A percentile compares a stretch with the other conserved stretches of the same genome.
Conservation (phyloP, 2,888 invertebrate genomes). For the Drosophila pseudotakahashii region DNA sequence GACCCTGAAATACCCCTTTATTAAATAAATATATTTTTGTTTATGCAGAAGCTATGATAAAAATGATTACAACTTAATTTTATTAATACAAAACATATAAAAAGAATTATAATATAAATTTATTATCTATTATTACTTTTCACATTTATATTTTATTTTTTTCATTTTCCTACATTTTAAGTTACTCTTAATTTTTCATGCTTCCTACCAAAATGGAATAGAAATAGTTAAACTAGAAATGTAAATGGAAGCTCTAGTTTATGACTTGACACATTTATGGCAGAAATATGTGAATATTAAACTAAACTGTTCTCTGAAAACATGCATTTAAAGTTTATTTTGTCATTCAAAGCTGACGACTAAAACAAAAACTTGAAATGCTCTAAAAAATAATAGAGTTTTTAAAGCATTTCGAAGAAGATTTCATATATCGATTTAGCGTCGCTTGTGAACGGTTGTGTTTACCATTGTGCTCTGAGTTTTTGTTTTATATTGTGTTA, state of each 20-base stretch:
- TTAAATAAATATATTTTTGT: background rate
- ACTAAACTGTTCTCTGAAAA: conserved; percentile 6
- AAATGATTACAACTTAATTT: no score
- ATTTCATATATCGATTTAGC: no score
- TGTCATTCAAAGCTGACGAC: background rate
- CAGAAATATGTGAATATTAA: conserved; percentile 27
- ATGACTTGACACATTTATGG: conserved; percentile 7
- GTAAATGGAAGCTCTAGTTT: conserved; percentile 11
- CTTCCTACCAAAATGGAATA: background rate
- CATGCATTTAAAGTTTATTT: conserved; percentile 5
- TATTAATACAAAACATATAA: no score
- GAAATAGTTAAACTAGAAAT: conserved; percentile 8
- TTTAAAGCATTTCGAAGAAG: background rate
- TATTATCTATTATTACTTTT: no score
- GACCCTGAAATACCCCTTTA: conserved; percentile 7
- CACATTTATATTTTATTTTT: background rate
- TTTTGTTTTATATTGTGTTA: no score
- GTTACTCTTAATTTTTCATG: background rate
- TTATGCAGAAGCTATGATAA: no score
- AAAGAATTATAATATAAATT: no score
- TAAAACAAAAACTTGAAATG: conserved; percentile 5
- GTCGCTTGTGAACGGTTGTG: no score
- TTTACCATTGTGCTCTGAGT: no score
- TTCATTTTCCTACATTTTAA: background rate
- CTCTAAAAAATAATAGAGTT: background rate